Evolutionary conservation across 1,140 invertebrate species (phyloP).

Genomic region (Halictus rubicundus): DNA sequence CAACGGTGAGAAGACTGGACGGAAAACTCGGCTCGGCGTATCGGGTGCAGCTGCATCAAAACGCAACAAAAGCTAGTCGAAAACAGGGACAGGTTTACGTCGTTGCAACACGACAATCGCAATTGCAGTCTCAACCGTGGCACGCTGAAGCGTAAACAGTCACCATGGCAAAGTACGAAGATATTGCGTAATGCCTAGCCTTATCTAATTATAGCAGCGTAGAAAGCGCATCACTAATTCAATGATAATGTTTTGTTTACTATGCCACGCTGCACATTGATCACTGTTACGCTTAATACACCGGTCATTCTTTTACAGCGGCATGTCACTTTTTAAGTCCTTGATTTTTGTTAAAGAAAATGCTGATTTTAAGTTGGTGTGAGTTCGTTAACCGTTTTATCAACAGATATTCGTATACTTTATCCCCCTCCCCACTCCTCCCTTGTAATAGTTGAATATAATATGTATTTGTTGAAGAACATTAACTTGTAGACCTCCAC

Average conservation of each 20-base stretch:
- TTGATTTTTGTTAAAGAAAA: slow-evolving; percentile 69
- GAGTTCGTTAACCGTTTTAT: slow-evolving; percentile 50
- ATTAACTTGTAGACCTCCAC: not conserved
- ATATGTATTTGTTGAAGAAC: too few relatives aligned
- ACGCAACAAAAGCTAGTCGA: not conserved
- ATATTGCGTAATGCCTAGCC: slow-evolving; percentile 62
- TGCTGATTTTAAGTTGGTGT: slow-evolving; percentile 70
- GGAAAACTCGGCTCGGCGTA: not conserved
- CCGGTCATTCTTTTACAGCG: slow-evolving; percentile 24
- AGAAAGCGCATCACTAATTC: slow-evolving; percentile 45
- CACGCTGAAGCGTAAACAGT: slow-evolving; percentile 50
- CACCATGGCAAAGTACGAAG: slow-evolving; percentile 78
- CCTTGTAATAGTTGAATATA: too few relatives aligned
- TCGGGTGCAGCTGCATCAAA: not conserved
- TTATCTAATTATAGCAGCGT: slow-evolving; percentile 70
- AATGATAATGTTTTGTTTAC: slow-evolving; percentile 65
- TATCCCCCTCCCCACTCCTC: not conserved
- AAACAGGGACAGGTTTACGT: slow-evolving; percentile 1
- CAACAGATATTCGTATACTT: not conserved
- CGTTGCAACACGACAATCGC: slow-evolving; percentile 5
- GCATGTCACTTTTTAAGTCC: slow-evolving; percentile 72
- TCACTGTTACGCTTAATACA: slow-evolving; percentile 17
- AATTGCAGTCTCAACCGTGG: slow-evolving; percentile 17
- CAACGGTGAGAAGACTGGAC: slow-evolving; percentile 16
- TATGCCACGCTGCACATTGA: slow-evolving; percentile 35